Conservation (phyloP, 2,888 invertebrate genomes). For the Caenorhabditis angaria region DNA sequence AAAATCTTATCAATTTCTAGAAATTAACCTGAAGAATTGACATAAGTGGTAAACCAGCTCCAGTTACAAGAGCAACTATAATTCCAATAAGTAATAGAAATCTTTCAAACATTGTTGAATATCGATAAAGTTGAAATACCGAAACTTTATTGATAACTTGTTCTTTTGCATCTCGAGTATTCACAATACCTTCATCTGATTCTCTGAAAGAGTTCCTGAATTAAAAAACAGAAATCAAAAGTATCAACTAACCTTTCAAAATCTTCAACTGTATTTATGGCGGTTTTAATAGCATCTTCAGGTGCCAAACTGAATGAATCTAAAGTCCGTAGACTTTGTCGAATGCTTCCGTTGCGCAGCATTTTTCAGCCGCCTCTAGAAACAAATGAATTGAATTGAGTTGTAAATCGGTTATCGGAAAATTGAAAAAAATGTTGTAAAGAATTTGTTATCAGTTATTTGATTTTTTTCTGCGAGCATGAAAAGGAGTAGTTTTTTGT, state of each 20-base stretch:
- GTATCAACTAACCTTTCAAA: slow-evolving; percentile 21
- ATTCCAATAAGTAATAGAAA: slow-evolving; percentile 51
- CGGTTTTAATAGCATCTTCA: slow-evolving; percentile 31
- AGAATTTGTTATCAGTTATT: too few species aligned
- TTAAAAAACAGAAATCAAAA: background rate
- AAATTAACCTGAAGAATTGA: slow-evolving; percentile 49
- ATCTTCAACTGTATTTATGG: slow-evolving; percentile 38
- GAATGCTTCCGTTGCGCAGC: slow-evolving; percentile 30
- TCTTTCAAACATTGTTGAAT: slow-evolving; percentile 49
- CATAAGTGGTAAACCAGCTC: slow-evolving; percentile 59
- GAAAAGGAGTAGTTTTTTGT: too few species aligned
- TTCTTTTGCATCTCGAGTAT: slow-evolving; percentile 32
- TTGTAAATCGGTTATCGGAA: background rate
- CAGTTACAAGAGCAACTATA: slow-evolving; percentile 49
- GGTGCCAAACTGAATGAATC: slow-evolving; percentile 43
- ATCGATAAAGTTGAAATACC: slow-evolving; percentile 52
- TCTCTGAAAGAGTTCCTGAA: background rate
- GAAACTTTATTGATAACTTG: slow-evolving; percentile 33
- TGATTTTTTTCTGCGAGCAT: too few species aligned
- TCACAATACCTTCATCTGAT: slow-evolving; percentile 12
- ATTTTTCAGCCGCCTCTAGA: slow-evolving; percentile 9
- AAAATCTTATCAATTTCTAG: background rate
- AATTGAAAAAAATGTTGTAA: background rate
- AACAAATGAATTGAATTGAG: background rate
- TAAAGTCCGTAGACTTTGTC: slow-evolving; percentile 40